Base-by-base conservation (phyloP, 1,140 invertebrate genomes). In the Amyelois transitella region DNA sequence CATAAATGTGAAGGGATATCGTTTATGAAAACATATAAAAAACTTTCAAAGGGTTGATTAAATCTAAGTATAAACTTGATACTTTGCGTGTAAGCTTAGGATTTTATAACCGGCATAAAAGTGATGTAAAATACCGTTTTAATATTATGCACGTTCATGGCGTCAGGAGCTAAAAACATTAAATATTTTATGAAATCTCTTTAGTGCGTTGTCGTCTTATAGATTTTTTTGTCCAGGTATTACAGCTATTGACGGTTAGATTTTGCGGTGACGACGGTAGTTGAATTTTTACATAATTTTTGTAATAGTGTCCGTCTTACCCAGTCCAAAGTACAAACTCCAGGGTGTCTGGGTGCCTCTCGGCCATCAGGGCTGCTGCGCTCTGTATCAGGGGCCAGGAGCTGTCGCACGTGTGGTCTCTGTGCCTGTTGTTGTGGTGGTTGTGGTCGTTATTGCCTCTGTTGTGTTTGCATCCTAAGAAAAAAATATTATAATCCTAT, bases 301-400 rank as follows among this genome's bases (percentile, higher is more conserved):
- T 24, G 22, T 24, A 44, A 44, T 17, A 44, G 18, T 59, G 48
- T 69, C n/a, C n/a, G n/a, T n/a, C n/a, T 65, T 51, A 87, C 84
- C 84, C 84, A 55, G 84, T 87, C 84, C 84, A 87, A 8, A 87
- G 69, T 3, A 87, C 84, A 25, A 87, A 87, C 45, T 87, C 84
- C 14, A 87, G 54, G 1, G 78, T 85, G 51, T 87, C 84, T 0
- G 84, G 84, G 47, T 87, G 84, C 24, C 84, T 58, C 43, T 78
- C 76, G 0, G 76, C 75, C 84, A 86, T 87, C 53, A 84, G 72
- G 5, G 76, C 69, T 8, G 82, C 84, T 12, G 84, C 84, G 55
- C 79, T 85, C 50, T 87, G 81, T 73, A 87, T 87, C 63, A 87
- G 71, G n/a, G 75, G 60, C 80, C 80, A 86, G 10, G 84, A 86